phyloP scores from a whole-genome alignment of 35 echinoderm and acorn worm genomes.

The Lytechinus variegatus region DNA sequence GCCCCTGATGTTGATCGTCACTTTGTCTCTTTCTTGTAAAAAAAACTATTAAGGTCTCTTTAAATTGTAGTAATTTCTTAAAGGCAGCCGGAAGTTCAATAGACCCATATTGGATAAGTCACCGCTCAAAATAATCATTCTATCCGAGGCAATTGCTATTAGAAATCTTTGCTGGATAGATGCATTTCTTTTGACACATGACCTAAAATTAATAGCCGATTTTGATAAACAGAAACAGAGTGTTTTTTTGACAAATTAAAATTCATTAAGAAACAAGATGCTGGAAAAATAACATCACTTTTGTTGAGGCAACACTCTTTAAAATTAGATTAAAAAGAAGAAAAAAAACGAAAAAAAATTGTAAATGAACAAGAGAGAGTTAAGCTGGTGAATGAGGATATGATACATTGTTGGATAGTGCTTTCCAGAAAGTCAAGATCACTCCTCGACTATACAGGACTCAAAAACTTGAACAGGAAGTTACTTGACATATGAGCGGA shows the following conservation, averaged over 20 bases:
- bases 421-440: not conserved
- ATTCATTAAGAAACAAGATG: too few species aligned
- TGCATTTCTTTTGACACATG: not conserved
- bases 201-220: not conserved
- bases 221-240: not conserved
- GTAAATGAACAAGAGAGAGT: not conserved
- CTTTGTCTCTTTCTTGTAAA: too few species aligned
- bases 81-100: slow-evolving; percentile 9
- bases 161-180: not conserved
- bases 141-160: not conserved
- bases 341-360: not conserved
- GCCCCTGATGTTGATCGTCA: too few species aligned
- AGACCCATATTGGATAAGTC: not conserved
- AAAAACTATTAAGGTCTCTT: not conserved
- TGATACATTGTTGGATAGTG: not conserved
- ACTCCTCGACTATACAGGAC: not conserved
- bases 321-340: not conserved
- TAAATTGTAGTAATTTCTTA: not conserved
- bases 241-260: too few species aligned
- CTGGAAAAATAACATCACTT: too few species aligned
- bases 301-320: too few species aligned
- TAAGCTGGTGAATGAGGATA: not conserved
- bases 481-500: not conserved
- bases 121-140: not conserved
- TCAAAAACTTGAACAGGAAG: not conserved